Evolutionary conservation across 2,113 vertebrate species (phyloP).

Genomic region (Ranitomeya imitator): DNA sequence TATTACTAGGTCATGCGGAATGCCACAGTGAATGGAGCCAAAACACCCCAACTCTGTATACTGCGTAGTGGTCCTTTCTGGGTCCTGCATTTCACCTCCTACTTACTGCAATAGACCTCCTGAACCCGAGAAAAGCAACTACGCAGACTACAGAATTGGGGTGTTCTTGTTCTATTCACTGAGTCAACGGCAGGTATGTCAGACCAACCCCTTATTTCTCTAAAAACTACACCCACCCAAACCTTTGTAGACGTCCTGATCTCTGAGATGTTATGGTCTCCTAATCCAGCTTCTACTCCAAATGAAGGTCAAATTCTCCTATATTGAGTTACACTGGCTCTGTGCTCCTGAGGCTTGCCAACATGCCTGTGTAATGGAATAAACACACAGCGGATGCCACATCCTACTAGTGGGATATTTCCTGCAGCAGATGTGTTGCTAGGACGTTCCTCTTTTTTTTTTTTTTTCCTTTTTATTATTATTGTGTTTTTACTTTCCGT

Average conservation of each 20-base stretch:
- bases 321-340: neutral
- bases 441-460: neutral
- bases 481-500: too few relatives aligned
- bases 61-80: too few relatives aligned
- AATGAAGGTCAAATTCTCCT: neutral
- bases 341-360: neutral
- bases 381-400: neutral
- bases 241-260: neutral
- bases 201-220: neutral
- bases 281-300: neutral
- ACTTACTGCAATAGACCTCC: too few relatives aligned
- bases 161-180: too few relatives aligned
- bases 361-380: neutral
- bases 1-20: too few relatives aligned
- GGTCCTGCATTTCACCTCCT: too few relatives aligned
- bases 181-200: neutral
- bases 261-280: neutral
- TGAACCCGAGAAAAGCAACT: too few relatives aligned
- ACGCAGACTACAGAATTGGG: too few relatives aligned
- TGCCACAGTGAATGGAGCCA: too few relatives aligned
- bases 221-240: neutral
- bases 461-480: neutral
- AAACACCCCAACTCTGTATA: too few relatives aligned
- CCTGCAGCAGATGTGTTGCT: slow-evolving; percentile 2
- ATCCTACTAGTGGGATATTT: neutral